phyloP scores from a whole-genome alignment of 2,797 vertebrate genomes.

The Manis pentadactyla region DNA sequence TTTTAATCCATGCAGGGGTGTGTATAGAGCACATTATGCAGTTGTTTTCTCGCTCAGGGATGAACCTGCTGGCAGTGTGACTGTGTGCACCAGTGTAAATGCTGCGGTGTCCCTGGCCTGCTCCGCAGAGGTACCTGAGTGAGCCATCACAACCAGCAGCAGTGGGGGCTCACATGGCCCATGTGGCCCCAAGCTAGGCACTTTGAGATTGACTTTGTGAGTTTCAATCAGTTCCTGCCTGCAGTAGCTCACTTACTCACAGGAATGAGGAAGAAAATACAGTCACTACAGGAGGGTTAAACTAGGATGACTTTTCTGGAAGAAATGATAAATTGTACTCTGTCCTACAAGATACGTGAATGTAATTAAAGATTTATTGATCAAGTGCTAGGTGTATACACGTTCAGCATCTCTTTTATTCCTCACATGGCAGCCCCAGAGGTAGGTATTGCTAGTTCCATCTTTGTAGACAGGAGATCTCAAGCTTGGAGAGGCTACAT shows the following conservation, averaged over 20 bases:
- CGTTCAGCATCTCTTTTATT: neutral
- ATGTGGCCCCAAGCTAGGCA: neutral
- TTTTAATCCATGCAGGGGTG: constrained; percentile 62
- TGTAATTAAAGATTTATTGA: neutral
- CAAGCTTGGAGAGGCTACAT: neutral
- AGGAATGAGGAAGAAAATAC: neutral
- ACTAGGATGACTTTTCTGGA: neutral
- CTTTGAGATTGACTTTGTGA: neutral
- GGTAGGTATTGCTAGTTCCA: neutral
- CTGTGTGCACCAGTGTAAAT: neutral
- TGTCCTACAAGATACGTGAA: constrained; percentile 7
- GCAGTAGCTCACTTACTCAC: neutral
- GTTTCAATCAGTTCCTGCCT: neutral
- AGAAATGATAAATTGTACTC: neutral
- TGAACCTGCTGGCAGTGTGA: neutral
- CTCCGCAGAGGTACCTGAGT: neutral
- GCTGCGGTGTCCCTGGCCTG: neutral
- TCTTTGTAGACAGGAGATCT: neutral
- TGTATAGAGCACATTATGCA: constrained; percentile 29
- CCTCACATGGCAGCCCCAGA: neutral
- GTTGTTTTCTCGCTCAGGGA: neutral
- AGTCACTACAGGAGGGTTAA: neutral
- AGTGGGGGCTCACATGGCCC: neutral
- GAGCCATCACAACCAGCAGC: neutral
- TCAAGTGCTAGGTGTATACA: neutral